Conservation (phyloP, 1,140 invertebrate species). For the Pectinophora gossypiella region DNA sequence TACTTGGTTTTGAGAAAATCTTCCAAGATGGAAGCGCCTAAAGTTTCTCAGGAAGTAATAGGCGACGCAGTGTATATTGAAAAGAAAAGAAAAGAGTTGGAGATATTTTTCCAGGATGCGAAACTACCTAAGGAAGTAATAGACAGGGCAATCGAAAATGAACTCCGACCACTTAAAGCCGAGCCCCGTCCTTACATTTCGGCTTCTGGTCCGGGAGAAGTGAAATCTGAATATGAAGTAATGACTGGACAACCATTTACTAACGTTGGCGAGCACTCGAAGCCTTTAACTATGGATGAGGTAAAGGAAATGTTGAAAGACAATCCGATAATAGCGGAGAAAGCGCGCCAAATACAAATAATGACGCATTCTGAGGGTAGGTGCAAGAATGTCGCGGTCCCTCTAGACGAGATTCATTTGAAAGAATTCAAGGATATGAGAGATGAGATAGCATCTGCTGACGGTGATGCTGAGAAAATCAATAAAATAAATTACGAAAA, state of each 20-base stretch:
- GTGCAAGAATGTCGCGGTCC: slow-evolving; percentile 30
- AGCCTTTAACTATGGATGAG: slow-evolving; percentile 44
- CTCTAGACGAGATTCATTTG: slow-evolving; percentile 53
- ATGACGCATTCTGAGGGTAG: slow-evolving; percentile 25
- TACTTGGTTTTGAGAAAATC: slow-evolving; percentile 5
- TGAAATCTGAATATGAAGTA: slow-evolving; percentile 60
- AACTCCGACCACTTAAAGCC: slow-evolving; percentile 40
- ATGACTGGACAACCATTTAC: slow-evolving; percentile 68
- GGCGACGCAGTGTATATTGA: slow-evolving; percentile 30
- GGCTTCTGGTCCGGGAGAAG: slow-evolving; percentile 34
- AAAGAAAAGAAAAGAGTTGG: slow-evolving; percentile 46
- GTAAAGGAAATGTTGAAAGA: slow-evolving; percentile 50
- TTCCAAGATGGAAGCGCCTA: slow-evolving; percentile 17
- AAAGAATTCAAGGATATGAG: slow-evolving; percentile 38
- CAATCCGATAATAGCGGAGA: slow-evolving; percentile 55
- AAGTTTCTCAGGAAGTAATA: slow-evolving; percentile 5
- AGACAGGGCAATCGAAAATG: slow-evolving; percentile 56
- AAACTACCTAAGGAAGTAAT: slow-evolving; percentile 43
- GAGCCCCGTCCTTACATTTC: slow-evolving; percentile 43
- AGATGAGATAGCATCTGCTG: slow-evolving; percentile 38
- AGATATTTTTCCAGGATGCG: slow-evolving; percentile 47
- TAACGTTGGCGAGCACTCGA: slow-evolving; percentile 41
- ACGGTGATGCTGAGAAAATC: slow-evolving; percentile 33
- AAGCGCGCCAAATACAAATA: slow-evolving; percentile 66
- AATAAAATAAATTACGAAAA: slow-evolving; percentile 53